Base-by-base conservation (phyloP, 2,797 vertebrate genomes). In the Chloroceryle amazona region DNA sequence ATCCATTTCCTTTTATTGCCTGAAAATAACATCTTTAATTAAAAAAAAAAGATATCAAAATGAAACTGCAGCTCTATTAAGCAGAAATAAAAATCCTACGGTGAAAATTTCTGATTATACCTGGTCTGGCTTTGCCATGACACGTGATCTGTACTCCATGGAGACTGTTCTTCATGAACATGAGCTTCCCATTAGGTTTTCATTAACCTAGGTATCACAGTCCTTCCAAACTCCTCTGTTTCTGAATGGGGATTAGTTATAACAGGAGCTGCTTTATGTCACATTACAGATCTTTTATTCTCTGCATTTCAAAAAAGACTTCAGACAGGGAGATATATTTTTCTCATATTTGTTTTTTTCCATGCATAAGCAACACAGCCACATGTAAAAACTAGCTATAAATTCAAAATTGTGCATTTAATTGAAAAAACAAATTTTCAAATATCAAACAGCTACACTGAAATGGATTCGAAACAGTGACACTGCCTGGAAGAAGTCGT, bases 61-160 rank as follows among this genome's bases (percentile, higher is more conserved):
- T 0, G 67, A 70, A 1, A 49, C 8, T 11, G 0, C 8, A 57
- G 2, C 14, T 46, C 1, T 52, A 25, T 49, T 68, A 49, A 71
- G 18, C 25, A 85, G 37, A 83, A 95, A 73, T 60, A 1, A 54
- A 84, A 63, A 78, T 61, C 5, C 31, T 52, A 42, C 5, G 2
- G 3, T 74, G 21, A 33, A 87, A 57, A 73, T 83, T 87, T 87
- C 37, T 65, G 29, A 13, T 28, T 47, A 4, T 19, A 3, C 14
- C 28, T 67, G 13, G 33, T 81, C 10, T 21, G 37, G 23, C 9
- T 83, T 85, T 95, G 25, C 26, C 1, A 2, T 35, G 10, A 25
- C 4, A 49, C 25, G 7, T 51, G 17, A 54, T 75, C 13, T 29
- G 14, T 52, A 29, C 6, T 60, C 3, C 5, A 10, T 3, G 3